phyloP scores from a whole-genome alignment of 1,140 invertebrate genomes.

The Saccostrea echinata region DNA sequence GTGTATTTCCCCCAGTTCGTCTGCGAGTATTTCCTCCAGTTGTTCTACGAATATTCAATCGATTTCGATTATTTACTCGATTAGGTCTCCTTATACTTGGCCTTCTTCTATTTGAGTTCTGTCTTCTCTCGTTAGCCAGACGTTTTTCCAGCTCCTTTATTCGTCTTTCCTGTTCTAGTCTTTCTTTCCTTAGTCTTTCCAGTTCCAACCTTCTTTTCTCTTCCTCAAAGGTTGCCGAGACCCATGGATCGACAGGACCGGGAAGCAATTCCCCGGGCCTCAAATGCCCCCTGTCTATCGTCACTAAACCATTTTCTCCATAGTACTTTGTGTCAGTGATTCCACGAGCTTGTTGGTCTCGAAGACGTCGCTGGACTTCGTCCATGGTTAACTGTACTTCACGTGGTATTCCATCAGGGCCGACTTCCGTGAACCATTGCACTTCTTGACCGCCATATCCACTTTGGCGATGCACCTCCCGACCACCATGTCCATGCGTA shows the following conservation, averaged over 20 bases:
- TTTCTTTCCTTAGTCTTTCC: slow-evolving; percentile 1
- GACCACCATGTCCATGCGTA: neutral
- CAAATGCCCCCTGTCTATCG: neutral
- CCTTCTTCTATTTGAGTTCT: neutral
- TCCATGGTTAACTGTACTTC: neutral
- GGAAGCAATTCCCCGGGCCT: neutral
- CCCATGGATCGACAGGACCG: neutral
- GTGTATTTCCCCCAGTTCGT: neutral
- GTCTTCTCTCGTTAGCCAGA: neutral
- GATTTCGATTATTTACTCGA: neutral
- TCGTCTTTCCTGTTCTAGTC: neutral
- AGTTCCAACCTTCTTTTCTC: neutral
- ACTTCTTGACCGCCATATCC: neutral
- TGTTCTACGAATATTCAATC: neutral
- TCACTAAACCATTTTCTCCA: neutral
- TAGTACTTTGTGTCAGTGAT: neutral
- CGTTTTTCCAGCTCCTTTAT: neutral
- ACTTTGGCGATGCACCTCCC: neutral
- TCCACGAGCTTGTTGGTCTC: neutral
- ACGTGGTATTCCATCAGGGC: neutral
- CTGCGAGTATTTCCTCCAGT: neutral
- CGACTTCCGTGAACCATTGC: slow-evolving; percentile 2
- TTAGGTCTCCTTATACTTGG: neutral
- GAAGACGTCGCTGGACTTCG: neutral
- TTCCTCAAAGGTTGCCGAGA: neutral